Conservation (phyloP, 2,888 invertebrate species). For the Eupithecia subfuscata region DNA sequence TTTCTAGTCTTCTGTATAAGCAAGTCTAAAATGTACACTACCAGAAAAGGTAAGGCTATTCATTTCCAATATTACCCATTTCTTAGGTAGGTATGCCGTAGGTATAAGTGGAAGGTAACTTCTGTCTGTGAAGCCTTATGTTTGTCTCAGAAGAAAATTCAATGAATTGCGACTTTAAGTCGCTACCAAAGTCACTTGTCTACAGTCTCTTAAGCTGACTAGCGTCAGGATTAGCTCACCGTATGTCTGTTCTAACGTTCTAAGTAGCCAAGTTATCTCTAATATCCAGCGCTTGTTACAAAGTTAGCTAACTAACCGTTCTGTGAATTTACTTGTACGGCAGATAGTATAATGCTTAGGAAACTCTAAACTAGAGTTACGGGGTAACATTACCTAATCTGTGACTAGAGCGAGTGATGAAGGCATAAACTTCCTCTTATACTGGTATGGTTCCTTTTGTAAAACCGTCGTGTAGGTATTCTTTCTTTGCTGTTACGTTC, state of each 20-base stretch:
- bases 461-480: not conserved
- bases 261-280: constrained; percentile 1
- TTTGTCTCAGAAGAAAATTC: not conserved
- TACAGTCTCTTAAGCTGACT: not conserved
- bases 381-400: not conserved
- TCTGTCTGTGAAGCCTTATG: not conserved
- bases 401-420: not conserved
- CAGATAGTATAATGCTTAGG: not conserved
- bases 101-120: not conserved
- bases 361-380: not conserved
- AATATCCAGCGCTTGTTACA: constrained; percentile 1
- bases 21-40: not conserved
- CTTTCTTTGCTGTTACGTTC: not conserved
- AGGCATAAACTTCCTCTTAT: not conserved
- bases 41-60: not conserved
- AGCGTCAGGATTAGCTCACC: not conserved
- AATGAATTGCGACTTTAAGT: not conserved
- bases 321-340: not conserved
- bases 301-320: constrained; percentile 14
- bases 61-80: too few species aligned
- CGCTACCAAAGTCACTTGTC: not conserved
- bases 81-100: not conserved
- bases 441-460: not conserved
- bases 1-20: not conserved
- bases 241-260: not conserved